These are phyloP conservation scores for Julus scandinavius DNA, from an alignment of 2,888 invertebrate species.

Conservation along the genomic window DNA sequence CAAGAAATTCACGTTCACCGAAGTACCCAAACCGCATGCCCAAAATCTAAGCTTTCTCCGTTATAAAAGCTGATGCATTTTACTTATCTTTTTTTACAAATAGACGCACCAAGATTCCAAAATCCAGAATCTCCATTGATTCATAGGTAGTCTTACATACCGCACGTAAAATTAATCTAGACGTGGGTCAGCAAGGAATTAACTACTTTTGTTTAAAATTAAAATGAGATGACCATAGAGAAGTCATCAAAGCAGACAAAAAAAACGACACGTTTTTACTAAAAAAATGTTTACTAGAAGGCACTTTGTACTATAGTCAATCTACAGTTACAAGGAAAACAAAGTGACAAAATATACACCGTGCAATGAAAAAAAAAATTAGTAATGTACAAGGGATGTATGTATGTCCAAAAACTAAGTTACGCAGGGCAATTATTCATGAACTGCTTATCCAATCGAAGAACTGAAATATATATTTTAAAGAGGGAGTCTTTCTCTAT, in stretches of 20 bases:
- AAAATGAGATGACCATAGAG: too few species aligned
- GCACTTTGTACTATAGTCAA: neutral
- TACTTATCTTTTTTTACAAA: neutral
- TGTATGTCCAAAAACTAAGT: too few species aligned
- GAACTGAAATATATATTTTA: too few species aligned
- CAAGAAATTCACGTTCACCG: too few species aligned
- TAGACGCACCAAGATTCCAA: neutral
- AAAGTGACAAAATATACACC: neutral
- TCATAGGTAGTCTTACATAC: neutral
- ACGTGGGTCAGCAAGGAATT: neutral
- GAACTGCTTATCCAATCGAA: too few species aligned
- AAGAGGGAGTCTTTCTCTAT: too few species aligned
- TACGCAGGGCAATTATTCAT: too few species aligned
- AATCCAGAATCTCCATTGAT: neutral
- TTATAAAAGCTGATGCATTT: neutral
- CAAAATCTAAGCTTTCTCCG: neutral
- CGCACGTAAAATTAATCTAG: neutral
- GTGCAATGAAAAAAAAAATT: neutral
- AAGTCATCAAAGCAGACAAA: too few species aligned
- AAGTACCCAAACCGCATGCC: slow-evolving; percentile 7
- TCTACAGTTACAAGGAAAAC: slow-evolving; percentile 6
- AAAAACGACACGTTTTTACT: neutral
- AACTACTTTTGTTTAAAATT: too few species aligned
- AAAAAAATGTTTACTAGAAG: slow-evolving; percentile 9
- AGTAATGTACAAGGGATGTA: neutral